phyloP scores from a whole-genome alignment of 2,888 invertebrate genomes.

The Zootermopsis nevadensis region DNA sequence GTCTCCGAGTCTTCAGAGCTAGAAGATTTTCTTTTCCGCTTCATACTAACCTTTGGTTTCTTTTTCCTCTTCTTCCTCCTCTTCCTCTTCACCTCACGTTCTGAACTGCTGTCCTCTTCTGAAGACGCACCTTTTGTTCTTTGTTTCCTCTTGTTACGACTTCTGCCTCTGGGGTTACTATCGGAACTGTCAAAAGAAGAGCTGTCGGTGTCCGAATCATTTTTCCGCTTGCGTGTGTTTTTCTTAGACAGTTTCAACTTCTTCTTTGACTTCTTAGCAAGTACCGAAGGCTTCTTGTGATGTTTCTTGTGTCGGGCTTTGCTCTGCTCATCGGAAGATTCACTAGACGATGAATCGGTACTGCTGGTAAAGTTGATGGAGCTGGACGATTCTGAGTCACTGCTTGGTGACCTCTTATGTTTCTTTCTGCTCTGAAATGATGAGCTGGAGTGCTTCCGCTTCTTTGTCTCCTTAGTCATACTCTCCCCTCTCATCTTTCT shows the following conservation, averaged over 20 bases:
- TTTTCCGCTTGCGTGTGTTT: background rate
- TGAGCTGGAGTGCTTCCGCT: constrained; percentile 56
- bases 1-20: constrained; percentile 23
- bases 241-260: constrained; percentile 8
- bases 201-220: constrained; percentile 27
- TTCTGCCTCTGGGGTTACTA: background rate
- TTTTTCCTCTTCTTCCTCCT: background rate
- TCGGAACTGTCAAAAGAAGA: constrained; percentile 25
- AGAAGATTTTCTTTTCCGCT: constrained; percentile 24
- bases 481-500: constrained; percentile 36
- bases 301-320: background rate
- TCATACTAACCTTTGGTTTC: background rate
- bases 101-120: constrained; percentile 9
- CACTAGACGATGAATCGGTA: constrained; percentile 53
- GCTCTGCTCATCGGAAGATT: constrained; percentile 32
- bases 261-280: constrained; percentile 31
- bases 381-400: constrained; percentile 49
- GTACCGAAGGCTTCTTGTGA: background rate
- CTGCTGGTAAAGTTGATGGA: constrained; percentile 52
- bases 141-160: constrained; percentile 12
- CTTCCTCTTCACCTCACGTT: background rate
- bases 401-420: constrained; percentile 53
- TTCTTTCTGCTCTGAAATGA: constrained; percentile 54
- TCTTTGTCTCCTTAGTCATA: constrained; percentile 46
- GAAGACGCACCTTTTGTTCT: background rate